A percentile compares a stretch with the other conserved stretches of the same genome.
Conservation (phyloP, 2,888 invertebrate species). For the Spodoptera picta region DNA sequence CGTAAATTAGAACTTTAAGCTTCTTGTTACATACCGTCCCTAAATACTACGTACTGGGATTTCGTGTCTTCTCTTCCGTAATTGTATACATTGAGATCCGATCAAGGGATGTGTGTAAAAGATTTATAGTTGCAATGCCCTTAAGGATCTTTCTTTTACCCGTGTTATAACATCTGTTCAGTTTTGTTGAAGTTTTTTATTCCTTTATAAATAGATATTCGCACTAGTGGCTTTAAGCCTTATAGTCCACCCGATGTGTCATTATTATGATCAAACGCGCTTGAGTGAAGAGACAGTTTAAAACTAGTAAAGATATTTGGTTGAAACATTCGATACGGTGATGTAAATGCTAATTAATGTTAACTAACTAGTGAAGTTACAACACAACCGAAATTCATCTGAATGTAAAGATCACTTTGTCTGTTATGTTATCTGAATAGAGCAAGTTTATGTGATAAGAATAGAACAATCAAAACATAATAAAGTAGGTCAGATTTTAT, state of each 20-base stretch:
- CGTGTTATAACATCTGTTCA: conserved; percentile 7
- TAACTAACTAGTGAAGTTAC: too few species aligned
- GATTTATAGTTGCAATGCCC: conserved; percentile 31
- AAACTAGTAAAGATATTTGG: too few species aligned
- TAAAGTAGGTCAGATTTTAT: conserved; percentile 33
- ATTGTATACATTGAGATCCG: conserved; percentile 44
- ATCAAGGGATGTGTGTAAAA: conserved; percentile 33
- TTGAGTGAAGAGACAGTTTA: not conserved
- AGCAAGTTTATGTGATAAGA: too few species aligned
- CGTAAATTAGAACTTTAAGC: conserved; percentile 70
- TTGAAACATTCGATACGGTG: too few species aligned
- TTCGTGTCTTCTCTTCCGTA: conserved; percentile 46
- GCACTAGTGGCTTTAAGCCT: conserved; percentile 11
- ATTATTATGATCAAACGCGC: conserved; percentile 24
- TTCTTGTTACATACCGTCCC: conserved; percentile 65
- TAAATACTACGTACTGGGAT: conserved; percentile 33
- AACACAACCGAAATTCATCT: too few species aligned
- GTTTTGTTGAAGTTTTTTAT: not conserved
- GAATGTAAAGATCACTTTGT: too few species aligned
- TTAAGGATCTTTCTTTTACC: conserved; percentile 20
- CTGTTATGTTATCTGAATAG: too few species aligned
- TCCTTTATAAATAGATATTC: not conserved
- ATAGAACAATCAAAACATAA: conserved; percentile 1
- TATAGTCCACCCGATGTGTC: conserved; percentile 6
- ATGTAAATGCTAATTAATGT: too few species aligned